These are phyloP conservation scores for Thaleichthys pacificus DNA, from an alignment of 2,797 vertebrate species.

Conservation along the genomic window DNA sequence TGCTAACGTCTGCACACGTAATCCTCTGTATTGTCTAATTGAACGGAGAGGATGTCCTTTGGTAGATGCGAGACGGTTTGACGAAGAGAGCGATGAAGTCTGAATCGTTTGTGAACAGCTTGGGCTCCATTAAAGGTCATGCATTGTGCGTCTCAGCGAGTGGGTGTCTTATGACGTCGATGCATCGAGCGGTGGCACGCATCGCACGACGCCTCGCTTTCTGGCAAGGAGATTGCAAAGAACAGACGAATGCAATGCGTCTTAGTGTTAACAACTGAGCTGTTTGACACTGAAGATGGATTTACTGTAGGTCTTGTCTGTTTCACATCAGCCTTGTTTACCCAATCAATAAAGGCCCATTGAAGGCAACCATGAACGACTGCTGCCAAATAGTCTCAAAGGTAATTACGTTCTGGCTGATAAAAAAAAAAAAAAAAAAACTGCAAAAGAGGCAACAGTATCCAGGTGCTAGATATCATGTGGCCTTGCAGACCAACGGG, in stretches of 20 bases:
- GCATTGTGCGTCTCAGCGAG: conserved; percentile 10
- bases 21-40: neutral
- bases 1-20: neutral
- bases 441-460: neutral
- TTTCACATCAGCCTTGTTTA: no score
- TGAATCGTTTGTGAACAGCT: conserved; percentile 14
- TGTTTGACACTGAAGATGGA: neutral
- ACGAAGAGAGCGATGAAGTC: conserved; percentile 6
- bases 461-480: neutral
- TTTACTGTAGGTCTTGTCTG: no score
- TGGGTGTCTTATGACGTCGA: conserved; percentile 18
- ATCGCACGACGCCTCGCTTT: neutral
- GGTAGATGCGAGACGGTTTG: neutral
- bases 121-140: conserved; percentile 18
- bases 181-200: neutral
- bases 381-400: no score
- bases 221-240: neutral
- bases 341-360: no score
- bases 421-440: no score
- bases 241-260: neutral
- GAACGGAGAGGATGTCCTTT: neutral
- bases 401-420: neutral
- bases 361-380: no score
- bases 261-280: neutral
- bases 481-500: neutral